These are phyloP conservation scores for Polyommatus iphigenia DNA, from an alignment of 2,888 invertebrate genomes.

Conservation along the genomic window DNA sequence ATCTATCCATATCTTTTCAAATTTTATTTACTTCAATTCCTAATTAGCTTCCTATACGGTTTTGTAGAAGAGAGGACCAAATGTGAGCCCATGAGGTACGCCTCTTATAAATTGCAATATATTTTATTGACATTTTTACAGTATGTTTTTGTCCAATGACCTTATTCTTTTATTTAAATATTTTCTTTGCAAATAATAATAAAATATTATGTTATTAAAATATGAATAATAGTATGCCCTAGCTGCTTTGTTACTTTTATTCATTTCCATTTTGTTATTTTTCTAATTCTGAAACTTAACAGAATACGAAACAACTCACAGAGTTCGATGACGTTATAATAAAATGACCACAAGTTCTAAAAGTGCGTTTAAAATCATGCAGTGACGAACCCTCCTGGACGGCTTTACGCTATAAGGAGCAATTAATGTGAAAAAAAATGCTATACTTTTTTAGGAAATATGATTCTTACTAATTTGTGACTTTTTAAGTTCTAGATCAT, in stretches of 20 bases:
- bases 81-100: neutral
- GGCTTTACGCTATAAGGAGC: slow-evolving; percentile 23
- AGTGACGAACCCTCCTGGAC: slow-evolving; percentile 28
- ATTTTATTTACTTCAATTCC: too few relatives aligned
- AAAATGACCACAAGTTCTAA: slow-evolving; percentile 2
- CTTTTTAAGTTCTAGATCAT: neutral
- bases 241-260: neutral
- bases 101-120: neutral
- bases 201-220: too few relatives aligned
- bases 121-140: neutral
- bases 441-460: neutral
- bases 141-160: neutral
- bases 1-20: too few relatives aligned
- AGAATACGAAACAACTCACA: neutral
- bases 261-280: neutral
- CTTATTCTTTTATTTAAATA: too few relatives aligned
- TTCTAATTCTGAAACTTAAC: neutral
- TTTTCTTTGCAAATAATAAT: too few relatives aligned
- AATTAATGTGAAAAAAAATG: neutral
- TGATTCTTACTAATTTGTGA: neutral
- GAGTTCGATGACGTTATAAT: neutral
- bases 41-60: too few relatives aligned
- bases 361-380: slow-evolving; percentile 15
- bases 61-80: neutral
- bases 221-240: neutral